A percentile compares a stretch with the other conserved stretches of the same genome.
Evolutionary conservation across 1,140 invertebrate species (phyloP).

Genomic region (Pomacea maculata): DNA sequence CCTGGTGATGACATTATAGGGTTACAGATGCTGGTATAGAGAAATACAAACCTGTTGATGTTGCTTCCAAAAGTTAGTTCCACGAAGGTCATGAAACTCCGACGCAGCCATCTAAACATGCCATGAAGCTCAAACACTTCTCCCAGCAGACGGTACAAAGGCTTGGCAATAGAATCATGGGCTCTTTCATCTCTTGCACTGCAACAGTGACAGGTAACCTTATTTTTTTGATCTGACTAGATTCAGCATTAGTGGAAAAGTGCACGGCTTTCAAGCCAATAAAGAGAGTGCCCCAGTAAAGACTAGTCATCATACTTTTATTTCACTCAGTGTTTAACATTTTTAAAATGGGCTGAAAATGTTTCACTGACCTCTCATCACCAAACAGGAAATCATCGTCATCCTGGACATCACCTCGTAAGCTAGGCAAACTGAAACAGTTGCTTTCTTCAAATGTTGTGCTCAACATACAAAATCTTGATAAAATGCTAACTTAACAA

Average conservation of each 20-base stretch:
- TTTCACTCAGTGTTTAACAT: too few relatives aligned
- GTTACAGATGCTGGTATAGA: not conserved
- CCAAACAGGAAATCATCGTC: slow-evolving; percentile 64
- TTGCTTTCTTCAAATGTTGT: not conserved
- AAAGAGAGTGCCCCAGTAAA: too few relatives aligned
- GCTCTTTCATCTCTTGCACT: slow-evolving; percentile 54
- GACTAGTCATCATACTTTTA: too few relatives aligned
- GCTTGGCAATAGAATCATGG: slow-evolving; percentile 85
- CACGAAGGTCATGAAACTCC: slow-evolving; percentile 89
- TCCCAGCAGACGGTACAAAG: slow-evolving; percentile 83
- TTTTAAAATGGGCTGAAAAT: not conserved
- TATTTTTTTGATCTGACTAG: not conserved
- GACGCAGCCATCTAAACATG: slow-evolving; percentile 85
- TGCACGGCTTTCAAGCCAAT: too few relatives aligned
- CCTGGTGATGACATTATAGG: too few relatives aligned
- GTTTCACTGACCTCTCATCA: slow-evolving; percentile 56
- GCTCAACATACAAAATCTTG: too few relatives aligned
- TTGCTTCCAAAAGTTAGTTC: slow-evolving; percentile 91
- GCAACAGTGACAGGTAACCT: not conserved
- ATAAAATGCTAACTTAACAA: too few relatives aligned
- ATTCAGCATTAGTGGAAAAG: too few relatives aligned
- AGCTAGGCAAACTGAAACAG: slow-evolving; percentile 46
- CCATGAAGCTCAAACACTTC: slow-evolving; percentile 91
- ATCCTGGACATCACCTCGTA: slow-evolving; percentile 40
- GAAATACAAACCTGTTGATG: slow-evolving; percentile 79